Evolutionary conservation across 2,797 vertebrate genomes (phyloP).

Genomic region (Coregonus suidteri): DNA sequence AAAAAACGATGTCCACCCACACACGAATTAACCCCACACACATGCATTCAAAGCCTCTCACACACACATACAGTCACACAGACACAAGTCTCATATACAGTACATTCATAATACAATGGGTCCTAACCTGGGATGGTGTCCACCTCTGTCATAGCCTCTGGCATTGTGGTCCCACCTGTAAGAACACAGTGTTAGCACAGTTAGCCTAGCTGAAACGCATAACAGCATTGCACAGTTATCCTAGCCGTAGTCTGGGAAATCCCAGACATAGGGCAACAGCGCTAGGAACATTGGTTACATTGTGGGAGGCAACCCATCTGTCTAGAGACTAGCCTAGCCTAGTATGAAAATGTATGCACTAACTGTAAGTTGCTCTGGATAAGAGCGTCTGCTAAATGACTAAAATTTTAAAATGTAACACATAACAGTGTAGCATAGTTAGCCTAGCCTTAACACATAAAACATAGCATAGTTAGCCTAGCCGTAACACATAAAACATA

Average conservation of each 20-base stretch:
- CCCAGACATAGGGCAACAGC: no score
- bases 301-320: no score
- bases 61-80: background rate
- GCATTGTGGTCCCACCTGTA: conserved; percentile 64
- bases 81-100: background rate
- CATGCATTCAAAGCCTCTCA: conserved; percentile 9
- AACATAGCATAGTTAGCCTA: background rate
- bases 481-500: background rate
- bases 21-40: conserved; percentile 13
- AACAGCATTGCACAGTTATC: background rate
- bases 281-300: no score
- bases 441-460: background rate
- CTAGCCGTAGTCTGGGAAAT: background rate
- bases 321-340: background rate
- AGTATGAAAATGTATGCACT: no score
- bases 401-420: background rate
- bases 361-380: no score
- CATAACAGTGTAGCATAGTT: background rate
- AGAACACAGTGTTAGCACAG: conserved; percentile 35
- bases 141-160: conserved; percentile 68
- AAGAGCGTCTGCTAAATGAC: no score
- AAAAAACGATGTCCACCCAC: conserved; percentile 43
- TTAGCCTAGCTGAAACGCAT: conserved; percentile 14
- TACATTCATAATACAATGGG: conserved; percentile 42
- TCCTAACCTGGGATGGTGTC: conserved; percentile 72